phyloP scores from a whole-genome alignment of 2,888 invertebrate genomes.

The Merodon equestris region DNA sequence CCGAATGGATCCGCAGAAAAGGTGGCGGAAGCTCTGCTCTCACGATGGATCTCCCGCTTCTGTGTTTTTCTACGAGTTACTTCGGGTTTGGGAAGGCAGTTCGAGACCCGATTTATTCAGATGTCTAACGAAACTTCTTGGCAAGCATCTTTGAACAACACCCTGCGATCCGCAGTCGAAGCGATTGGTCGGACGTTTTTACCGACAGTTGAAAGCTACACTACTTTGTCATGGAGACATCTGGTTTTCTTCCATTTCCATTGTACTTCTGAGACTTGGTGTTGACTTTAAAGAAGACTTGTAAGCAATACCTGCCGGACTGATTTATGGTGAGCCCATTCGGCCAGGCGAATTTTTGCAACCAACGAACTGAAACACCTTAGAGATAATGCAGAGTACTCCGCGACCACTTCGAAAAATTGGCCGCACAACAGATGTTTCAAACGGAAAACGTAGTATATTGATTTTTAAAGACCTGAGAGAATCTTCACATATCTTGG shows the following conservation, averaged over 20 bases:
- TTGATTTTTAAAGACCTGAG: too few species aligned
- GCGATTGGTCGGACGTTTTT: not conserved
- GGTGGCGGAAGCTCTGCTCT: conserved; percentile 38
- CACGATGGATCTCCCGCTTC: conserved; percentile 76
- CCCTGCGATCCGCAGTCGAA: conserved; percentile 21
- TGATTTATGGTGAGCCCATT: conserved; percentile 18
- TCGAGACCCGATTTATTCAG: conserved; percentile 27
- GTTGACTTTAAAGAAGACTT: conserved; percentile 39
- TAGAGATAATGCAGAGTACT: not conserved
- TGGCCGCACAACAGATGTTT: too few species aligned
- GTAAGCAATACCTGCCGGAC: conserved; percentile 30
- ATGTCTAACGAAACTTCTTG: conserved; percentile 30
- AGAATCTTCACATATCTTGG: too few species aligned
- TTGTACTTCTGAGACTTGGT: conserved; percentile 32
- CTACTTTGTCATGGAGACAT: not conserved
- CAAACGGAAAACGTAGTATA: too few species aligned
- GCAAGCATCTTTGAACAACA: conserved; percentile 36
- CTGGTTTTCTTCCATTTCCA: conserved; percentile 31
- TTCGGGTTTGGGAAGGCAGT: too few species aligned
- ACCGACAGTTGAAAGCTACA: not conserved
- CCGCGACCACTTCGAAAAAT: too few species aligned
- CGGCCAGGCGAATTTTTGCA: not conserved
- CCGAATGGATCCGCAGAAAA: conserved; percentile 43
- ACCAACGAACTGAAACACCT: not conserved
- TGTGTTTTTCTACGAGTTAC: conserved; percentile 73